phyloP scores from a whole-genome alignment of 2,888 invertebrate genomes.

The Orchesella flavescens region DNA sequence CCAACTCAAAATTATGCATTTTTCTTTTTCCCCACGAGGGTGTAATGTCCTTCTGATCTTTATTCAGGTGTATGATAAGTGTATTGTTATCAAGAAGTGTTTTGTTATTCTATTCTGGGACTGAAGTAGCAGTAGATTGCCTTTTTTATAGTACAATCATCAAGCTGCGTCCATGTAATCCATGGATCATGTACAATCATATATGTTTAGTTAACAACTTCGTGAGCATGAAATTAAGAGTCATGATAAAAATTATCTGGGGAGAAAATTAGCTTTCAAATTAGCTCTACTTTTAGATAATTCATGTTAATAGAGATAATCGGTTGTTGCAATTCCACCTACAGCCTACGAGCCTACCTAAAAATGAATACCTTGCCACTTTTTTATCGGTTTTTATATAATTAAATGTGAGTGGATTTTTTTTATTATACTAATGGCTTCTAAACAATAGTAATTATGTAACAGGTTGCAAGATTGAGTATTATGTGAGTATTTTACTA shows the following conservation, averaged over 20 bases:
- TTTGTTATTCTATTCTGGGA: no score
- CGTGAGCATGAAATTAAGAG: slow-evolving; percentile 56
- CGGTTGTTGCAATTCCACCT: slow-evolving; percentile 11
- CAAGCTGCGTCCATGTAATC: no score
- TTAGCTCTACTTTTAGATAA: slow-evolving; percentile 48
- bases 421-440: neutral
- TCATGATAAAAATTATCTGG: slow-evolving; percentile 40
- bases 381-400: slow-evolving; percentile 2
- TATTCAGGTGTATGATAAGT: no score
- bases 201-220: slow-evolving; percentile 31
- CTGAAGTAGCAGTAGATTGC: neutral
- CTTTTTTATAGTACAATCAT: neutral
- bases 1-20: no score
- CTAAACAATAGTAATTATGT: neutral
- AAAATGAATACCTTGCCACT: neutral
- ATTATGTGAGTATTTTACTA: no score
- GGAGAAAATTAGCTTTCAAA: slow-evolving; percentile 48
- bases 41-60: no score
- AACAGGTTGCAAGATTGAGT: no score
- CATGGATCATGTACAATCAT: no score
- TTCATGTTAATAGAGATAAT: slow-evolving; percentile 35
- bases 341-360: neutral
- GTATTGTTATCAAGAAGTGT: no score
- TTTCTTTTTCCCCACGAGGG: no score
- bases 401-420: neutral